Evolutionary conservation across 2,797 vertebrate genomes (phyloP).

Genomic region (Oophaga sylvatica): DNA sequence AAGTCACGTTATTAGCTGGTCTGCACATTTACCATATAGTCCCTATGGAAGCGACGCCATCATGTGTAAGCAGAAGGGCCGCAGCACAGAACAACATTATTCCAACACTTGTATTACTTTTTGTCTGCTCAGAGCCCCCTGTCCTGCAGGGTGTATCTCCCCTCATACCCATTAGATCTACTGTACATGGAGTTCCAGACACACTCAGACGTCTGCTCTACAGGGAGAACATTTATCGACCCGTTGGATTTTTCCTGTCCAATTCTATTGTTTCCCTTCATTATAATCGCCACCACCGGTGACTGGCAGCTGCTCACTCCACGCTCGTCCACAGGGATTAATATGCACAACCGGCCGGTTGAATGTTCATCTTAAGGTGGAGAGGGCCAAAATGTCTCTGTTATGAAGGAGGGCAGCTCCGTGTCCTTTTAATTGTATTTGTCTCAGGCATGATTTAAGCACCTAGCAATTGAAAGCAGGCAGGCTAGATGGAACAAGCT

Average conservation of each 20-base stretch:
- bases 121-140: background rate
- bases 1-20: background rate
- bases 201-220: background rate
- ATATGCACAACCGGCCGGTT: background rate
- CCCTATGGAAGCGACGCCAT: background rate
- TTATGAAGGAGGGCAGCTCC: background rate
- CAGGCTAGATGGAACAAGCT: background rate
- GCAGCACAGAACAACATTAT: background rate
- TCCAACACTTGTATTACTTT: background rate
- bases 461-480: background rate
- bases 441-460: conserved; percentile 8
- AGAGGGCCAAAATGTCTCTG: background rate
- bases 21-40: background rate
- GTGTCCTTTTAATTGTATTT: background rate
- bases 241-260: background rate
- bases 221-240: background rate
- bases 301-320: conserved; percentile 27
- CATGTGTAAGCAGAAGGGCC: too few relatives aligned
- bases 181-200: background rate
- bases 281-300: background rate
- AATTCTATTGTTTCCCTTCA: conserved; percentile 6
- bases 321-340: conserved; percentile 17
- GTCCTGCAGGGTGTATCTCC: background rate
- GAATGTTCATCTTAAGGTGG: background rate
- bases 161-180: background rate